Conservation (phyloP, 2,888 invertebrate species). For the Syritta pipiens region DNA sequence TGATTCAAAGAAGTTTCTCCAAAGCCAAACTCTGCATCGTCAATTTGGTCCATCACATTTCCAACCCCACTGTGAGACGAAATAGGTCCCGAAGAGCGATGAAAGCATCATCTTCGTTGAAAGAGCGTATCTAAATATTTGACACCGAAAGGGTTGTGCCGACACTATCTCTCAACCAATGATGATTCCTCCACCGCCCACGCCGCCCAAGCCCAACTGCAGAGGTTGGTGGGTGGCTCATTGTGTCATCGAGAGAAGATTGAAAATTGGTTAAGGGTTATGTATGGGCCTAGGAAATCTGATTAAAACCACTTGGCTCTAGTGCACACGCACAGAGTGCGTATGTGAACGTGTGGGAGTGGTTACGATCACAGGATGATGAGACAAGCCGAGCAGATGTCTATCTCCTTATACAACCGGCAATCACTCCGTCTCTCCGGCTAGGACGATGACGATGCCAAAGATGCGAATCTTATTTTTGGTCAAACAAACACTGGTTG, state of each 20-base stretch:
- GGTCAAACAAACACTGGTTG: constrained; percentile 56
- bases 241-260: constrained; percentile 35
- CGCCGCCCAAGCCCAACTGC: constrained; percentile 8
- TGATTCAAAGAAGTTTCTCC: neutral
- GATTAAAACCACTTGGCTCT: constrained; percentile 64
- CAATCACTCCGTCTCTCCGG: constrained; percentile 24
- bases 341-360: neutral
- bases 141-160: constrained; percentile 58
- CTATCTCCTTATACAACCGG: constrained; percentile 11
- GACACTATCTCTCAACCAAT: constrained; percentile 44
- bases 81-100: neutral
- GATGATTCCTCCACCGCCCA: neutral
- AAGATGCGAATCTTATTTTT: constrained; percentile 56
- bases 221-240: constrained; percentile 10
- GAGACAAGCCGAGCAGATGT: constrained; percentile 25
- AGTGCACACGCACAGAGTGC: constrained; percentile 20
- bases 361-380: constrained; percentile 10
- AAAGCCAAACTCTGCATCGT: neutral
- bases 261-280: constrained; percentile 67
- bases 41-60: neutral
- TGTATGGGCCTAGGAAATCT: constrained; percentile 54
- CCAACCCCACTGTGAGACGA: constrained; percentile 3
- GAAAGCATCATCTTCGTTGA: constrained; percentile 29
- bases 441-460: constrained; percentile 13
- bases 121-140: constrained; percentile 60